Base-by-base conservation (phyloP, 2,888 invertebrate genomes). In the Ischnura elegans region DNA sequence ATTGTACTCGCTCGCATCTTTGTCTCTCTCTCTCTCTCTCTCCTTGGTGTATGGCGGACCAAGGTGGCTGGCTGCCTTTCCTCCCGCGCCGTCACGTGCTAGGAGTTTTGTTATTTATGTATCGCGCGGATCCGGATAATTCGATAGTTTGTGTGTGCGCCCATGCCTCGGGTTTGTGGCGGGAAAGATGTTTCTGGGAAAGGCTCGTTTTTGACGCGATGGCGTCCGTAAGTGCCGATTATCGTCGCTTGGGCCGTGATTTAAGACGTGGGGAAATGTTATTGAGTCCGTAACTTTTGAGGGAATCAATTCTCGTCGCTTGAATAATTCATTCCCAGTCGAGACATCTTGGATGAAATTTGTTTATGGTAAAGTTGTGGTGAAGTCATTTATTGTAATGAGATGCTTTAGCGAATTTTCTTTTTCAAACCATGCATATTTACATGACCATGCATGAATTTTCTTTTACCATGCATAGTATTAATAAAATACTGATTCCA, bases 61-160 rank as follows among this genome's bases (percentile, higher is more conserved):
- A 16, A 8, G 0, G 61, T 6, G 16, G n/a, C n/a, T n/a, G n/a
- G n/a, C 76, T 13, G 76, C 76, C 76, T 13, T 25, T 10, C n/a
- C 76, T 29, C 29, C 36, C n/a, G 25, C 51, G 51, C n/a, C 76
- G 76, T 76, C 76, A 76, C 76, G 76, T 76, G 76, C 76, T 36
- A 29, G 36, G 76, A 76, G 76, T 76, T 76, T 76, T 76, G 76
- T 76, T 76, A 76, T 76, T 76, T 76, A 76, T 76, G 76, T 36
- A 76, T 76, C 76, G 76, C 8, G 36, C 25, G 76, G 76, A 76
- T n/a, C 29, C 29, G 36, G 76, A 13, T 76, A 76, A 76, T 76
- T 76, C 76, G 76, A 76, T 76, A 76, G 76, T 76, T 76, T 36
- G 76, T 29, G 76, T 76, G 76, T 36, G 76, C 76, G 76, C 13